Conservation (phyloP, 2,113 vertebrate genomes). For the Narcine bancroftii region DNA sequence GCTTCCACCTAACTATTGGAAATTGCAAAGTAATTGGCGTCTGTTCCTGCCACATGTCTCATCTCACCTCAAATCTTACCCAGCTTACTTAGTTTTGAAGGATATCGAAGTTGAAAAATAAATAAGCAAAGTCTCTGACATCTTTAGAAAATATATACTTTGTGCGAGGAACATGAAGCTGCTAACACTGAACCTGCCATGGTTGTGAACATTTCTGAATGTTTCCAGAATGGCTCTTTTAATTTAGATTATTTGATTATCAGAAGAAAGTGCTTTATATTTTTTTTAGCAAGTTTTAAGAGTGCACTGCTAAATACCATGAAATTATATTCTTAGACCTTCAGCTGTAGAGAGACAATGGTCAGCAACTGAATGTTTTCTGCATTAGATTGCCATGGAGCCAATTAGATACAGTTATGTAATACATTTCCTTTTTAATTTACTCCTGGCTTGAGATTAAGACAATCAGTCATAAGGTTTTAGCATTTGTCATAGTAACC, state of each 20-base stretch:
- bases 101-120: no score
- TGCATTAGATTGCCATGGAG: background rate
- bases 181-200: no score
- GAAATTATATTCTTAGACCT: background rate
- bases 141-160: no score
- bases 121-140: no score
- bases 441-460: background rate
- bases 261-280: background rate
- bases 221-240: background rate
- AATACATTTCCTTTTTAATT: background rate
- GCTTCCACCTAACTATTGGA: no score
- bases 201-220: background rate
- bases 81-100: no score
- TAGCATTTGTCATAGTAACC: background rate
- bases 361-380: background rate
- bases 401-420: background rate
- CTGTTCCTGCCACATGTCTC: no score
- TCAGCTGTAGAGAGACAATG: background rate
- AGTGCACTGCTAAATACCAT: background rate
- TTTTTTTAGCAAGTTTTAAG: background rate
- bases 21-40: no score
- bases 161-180: no score
- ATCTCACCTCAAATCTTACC: no score
- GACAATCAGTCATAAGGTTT: conserved; percentile 7
- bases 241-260: background rate